These are phyloP conservation scores for Callorhinus ursinus DNA, from an alignment of 2,113 vertebrate genomes.

Conservation along the genomic window DNA sequence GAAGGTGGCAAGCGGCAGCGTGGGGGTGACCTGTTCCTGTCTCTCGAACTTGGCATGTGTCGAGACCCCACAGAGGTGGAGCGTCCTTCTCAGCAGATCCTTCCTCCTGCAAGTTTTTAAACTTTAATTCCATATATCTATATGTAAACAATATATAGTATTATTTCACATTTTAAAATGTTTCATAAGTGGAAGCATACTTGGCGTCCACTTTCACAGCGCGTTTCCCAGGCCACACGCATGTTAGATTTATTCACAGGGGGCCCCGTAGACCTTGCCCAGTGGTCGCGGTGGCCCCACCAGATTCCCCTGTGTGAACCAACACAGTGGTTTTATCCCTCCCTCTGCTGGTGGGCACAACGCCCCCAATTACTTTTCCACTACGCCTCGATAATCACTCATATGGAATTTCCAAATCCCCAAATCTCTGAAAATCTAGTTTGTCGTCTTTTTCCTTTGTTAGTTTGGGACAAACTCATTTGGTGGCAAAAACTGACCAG, in stretches of 20 bases:
- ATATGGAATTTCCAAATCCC: neutral
- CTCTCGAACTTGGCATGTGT: neutral
- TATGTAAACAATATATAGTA: neutral
- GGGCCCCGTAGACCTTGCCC: neutral
- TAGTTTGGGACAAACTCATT: neutral
- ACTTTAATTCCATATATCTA: neutral
- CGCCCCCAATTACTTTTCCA: neutral
- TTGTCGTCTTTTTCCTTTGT: neutral
- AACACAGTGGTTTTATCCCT: neutral
- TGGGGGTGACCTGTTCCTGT: neutral
- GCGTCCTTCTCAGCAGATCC: too few species aligned
- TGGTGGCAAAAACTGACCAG: neutral
- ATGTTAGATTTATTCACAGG: neutral
- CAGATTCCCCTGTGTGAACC: neutral
- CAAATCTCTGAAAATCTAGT: neutral
- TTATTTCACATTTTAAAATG: neutral
- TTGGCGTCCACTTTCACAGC: neutral
- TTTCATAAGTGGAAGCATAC: neutral
- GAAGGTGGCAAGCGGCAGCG: neutral
- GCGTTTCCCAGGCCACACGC: neutral
- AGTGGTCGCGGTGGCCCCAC: neutral
- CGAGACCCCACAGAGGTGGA: too few species aligned
- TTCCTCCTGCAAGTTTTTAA: neutral
- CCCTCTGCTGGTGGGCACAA: neutral
- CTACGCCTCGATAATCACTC: too few species aligned